Base-by-base conservation (phyloP, 2,888 invertebrate genomes). In the Mayetiola destructor region DNA sequence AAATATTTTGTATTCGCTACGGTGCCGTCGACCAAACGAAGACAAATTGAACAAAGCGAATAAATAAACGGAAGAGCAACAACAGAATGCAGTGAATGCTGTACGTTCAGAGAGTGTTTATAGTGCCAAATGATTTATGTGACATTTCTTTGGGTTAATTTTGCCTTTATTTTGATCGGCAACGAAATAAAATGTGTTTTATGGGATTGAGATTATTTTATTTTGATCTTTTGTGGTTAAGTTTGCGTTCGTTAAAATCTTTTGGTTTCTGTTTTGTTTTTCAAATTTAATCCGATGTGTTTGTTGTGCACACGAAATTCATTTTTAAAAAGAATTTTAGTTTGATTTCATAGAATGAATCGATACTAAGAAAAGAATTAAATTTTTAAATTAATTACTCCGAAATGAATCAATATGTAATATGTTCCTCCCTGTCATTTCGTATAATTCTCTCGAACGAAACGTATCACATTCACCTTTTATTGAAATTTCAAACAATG, bases 91-190 rank as follows among this genome's bases (percentile, higher is more conserved):
- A 16, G 23, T 48, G 48, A 9, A 37, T 16, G 14, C 14, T 48
- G 48, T 14, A 27, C n/a, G 27, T 6, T 48, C 48, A 27, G 48
- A 27, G 27, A n/a, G 16, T 48, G 48, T 48, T 48, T 48, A 48
- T 48, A 23, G 20, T 54, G 54, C 54, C 1, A 54, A 54, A 54
- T 54, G 54, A 54, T 54, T 54, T 54, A 54, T 54, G n/a, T 54
- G 54, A 54, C 54, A 54, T 54, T 32, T 54, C 32, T 54, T 32
- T 21, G 54, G 54, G 2, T 54, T 54, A 35, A 8, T 29, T 32
- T 53, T 30, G 20, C 32, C n/a, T 37, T 37, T 32, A 53, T 53
- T 32, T 53, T 48, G 18, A 27, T 48, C 29, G 14, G 1, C 27
- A 48, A 8, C 14, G 29, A 48, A 48, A n/a, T 27, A 9, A 48